phyloP scores from a whole-genome alignment of 2,113 vertebrate genomes.

The Bombycilla garrulus region DNA sequence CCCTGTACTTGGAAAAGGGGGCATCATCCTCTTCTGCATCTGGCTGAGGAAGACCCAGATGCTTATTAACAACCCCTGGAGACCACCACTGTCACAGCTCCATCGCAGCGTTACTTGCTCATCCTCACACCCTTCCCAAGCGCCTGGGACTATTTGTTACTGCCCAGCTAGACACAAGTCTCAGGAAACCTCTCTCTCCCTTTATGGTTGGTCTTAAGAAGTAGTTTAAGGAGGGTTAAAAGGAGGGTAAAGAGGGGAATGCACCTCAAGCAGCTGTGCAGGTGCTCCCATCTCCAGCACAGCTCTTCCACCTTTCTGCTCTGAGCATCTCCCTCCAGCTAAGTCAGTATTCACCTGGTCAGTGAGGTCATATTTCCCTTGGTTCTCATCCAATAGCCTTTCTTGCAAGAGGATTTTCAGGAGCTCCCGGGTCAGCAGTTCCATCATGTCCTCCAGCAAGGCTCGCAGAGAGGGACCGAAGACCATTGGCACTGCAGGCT shows the following conservation, averaged over 20 bases:
- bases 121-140: not conserved
- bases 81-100: not conserved
- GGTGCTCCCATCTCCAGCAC: not conserved
- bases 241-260: not conserved
- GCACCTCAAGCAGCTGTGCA: not conserved
- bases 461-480: constrained; percentile 36
- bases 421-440: constrained; percentile 74
- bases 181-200: not conserved
- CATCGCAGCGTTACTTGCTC: accelerated
- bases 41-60: not conserved
- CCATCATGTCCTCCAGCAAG: constrained; percentile 63
- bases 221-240: not conserved
- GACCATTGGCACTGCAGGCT: not conserved
- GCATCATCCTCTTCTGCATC: not conserved
- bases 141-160: not conserved
- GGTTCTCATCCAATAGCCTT: constrained; percentile 67
- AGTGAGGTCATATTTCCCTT: constrained; percentile 14
- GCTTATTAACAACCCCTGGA: not conserved
- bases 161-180: not conserved
- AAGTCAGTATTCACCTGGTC: constrained; percentile 72
- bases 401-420: constrained; percentile 72
- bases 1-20: not conserved
- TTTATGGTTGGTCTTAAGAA: not conserved
- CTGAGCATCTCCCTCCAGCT: not conserved
- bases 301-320: not conserved